These are phyloP conservation scores for Nineta flava DNA, from an alignment of 2,888 invertebrate species.

Conservation along the genomic window DNA sequence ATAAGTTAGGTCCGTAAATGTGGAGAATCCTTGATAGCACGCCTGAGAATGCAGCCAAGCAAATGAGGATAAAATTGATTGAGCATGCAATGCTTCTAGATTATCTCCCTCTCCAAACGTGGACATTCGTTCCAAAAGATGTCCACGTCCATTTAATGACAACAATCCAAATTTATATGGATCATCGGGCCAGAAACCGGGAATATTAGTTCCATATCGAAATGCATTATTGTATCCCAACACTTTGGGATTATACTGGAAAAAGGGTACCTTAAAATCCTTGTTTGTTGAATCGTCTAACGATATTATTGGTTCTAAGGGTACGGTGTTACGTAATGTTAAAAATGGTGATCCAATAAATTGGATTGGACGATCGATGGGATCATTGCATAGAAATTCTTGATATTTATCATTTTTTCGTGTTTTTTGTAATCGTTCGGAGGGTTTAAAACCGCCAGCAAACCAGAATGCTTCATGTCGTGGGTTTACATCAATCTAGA, in stretches of 20 bases:
- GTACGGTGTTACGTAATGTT: constrained; percentile 49
- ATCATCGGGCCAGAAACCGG: constrained; percentile 70
- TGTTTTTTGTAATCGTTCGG: constrained; percentile 27
- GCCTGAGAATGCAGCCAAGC: constrained; percentile 68
- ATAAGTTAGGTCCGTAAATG: constrained; percentile 78
- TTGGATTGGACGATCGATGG: constrained; percentile 48
- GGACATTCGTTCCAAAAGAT: constrained; percentile 33
- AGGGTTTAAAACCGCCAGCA: constrained; percentile 52
- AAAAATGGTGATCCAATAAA: constrained; percentile 53
- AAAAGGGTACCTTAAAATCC: constrained; percentile 39
- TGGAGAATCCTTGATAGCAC: constrained; percentile 75
- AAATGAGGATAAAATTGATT: constrained; percentile 65
- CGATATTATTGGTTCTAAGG: constrained; percentile 47
- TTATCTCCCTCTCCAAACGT: constrained; percentile 37
- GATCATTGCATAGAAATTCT: constrained; percentile 32
- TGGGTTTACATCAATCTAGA: constrained; percentile 58
- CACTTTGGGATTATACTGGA: constrained; percentile 40
- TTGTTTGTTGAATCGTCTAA: constrained; percentile 37
- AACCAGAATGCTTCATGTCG: constrained; percentile 78
- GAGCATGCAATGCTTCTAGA: constrained; percentile 49
- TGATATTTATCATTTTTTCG: constrained; percentile 26
- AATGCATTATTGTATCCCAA: constrained; percentile 39
- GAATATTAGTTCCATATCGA: constrained; percentile 55
- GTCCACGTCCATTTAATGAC: constrained; percentile 46
- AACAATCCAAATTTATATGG: constrained; percentile 58